Evolutionary conservation across 2,797 vertebrate genomes (phyloP), one percentile per base, ranked within the genome.

Genomic region (Danionella dracula): DNA sequence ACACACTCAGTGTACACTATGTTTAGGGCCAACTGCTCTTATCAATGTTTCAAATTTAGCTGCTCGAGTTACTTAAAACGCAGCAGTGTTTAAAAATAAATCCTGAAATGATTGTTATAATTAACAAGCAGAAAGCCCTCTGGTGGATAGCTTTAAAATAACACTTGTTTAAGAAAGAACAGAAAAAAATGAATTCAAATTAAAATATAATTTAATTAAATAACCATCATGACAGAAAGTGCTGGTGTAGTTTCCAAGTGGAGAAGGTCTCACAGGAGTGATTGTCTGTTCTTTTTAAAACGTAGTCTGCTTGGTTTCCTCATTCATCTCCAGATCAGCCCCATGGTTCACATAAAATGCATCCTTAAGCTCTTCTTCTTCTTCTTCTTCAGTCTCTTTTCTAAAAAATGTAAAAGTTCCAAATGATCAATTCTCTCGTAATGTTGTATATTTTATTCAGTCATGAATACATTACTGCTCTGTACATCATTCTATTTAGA

Each of bases 261-360:
- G 49, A 19, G 9, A 11, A 2, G 12, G 8, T 9, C 4, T 4
- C 21, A 9, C 38, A 49, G 17, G 45, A 15, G n/a, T 23, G 13
- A 6, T 35, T 8, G 13, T 66, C 0, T 10, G 7, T 35, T 46
- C n/a, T 21, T 13, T 44, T 71, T 51, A 76, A 4, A 76, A 21
- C 45, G 1, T 49, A 53, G 70, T 73, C 40, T 53, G 17, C 57
- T 64, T 76, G 4, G 7, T 34, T 0, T 35, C 42, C 16, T 63
- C 31, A 12, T 0, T 23, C 11, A 2, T 53, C 15, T 76, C 66
- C 1, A 55, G 0, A 31, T 53, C 27, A 13, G 4, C 0, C 23
- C 41, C n/a, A n/a, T 31, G 41, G 46, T 76, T 75, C 2, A 77
- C 21, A 65, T 69, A 74, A 12, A 1, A 40, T 5, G 4, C 4